A percentile compares a stretch with the other conserved stretches of the same genome.
Evolutionary conservation across 2,113 vertebrate species (phyloP).

Genomic region (Pimephales promelas): DNA sequence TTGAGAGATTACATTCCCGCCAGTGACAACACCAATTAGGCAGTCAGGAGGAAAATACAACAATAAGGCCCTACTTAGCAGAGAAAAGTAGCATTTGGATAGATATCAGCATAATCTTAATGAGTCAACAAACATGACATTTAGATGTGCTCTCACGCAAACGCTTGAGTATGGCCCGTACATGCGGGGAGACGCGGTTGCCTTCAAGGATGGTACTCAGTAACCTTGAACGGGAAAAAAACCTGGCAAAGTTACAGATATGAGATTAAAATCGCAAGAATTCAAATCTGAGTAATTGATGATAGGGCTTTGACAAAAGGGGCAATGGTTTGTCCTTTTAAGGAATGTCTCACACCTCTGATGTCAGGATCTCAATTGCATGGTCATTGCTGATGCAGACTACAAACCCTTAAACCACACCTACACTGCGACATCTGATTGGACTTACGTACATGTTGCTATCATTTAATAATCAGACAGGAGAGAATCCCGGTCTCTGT

Average conservation of each 20-base stretch:
- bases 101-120: slow-evolving; percentile 40
- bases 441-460: slow-evolving; percentile 71
- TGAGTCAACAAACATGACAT: slow-evolving; percentile 56
- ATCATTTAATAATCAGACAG: slow-evolving; percentile 69
- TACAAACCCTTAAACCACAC: slow-evolving; percentile 66
- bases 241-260: slow-evolving; percentile 2
- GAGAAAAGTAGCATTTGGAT: slow-evolving; percentile 47
- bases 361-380: slow-evolving; percentile 60
- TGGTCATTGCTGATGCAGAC: slow-evolving; percentile 52
- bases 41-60: slow-evolving; percentile 54
- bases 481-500: slow-evolving; percentile 56
- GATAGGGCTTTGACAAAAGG: slow-evolving; percentile 31
- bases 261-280: slow-evolving; percentile 15
- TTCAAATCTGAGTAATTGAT: slow-evolving; percentile 14
- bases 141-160: slow-evolving; percentile 35
- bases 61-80: slow-evolving; percentile 51
- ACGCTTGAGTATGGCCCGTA: background rate
- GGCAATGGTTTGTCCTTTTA: slow-evolving; percentile 45
- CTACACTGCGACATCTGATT: slow-evolving; percentile 76
- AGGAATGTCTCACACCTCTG: slow-evolving; percentile 47
- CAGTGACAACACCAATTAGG: slow-evolving; percentile 55
- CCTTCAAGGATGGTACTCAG: background rate
- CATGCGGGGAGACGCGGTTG: background rate
- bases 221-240: background rate
- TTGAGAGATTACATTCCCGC: slow-evolving; percentile 64